Conservation (phyloP, 2,113 vertebrate genomes). For the Mohoua ochrocephala region DNA sequence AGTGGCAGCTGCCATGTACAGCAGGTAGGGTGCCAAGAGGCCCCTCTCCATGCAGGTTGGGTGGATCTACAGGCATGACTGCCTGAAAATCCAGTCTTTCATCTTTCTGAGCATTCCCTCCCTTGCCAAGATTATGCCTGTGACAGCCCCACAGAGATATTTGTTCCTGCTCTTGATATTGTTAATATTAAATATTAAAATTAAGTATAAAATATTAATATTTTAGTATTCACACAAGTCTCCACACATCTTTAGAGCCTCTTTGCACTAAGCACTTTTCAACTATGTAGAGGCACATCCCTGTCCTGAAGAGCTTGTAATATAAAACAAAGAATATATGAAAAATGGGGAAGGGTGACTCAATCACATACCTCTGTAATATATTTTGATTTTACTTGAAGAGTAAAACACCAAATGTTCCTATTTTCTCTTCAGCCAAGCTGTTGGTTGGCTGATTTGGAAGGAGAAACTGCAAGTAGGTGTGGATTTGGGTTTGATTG, state of each 20-base stretch:
- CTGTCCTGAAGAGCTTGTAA: neutral
- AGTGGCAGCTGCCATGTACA: neutral
- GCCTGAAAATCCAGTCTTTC: neutral
- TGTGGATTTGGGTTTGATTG: neutral
- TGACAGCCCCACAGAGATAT: slow-evolving; percentile 6
- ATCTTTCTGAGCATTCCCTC: neutral
- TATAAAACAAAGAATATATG: neutral
- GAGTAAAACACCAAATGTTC: neutral
- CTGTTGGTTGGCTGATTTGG: neutral
- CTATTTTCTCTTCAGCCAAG: neutral
- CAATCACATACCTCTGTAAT: neutral
- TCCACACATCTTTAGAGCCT: neutral
- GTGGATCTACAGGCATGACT: neutral
- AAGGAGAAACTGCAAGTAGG: neutral
- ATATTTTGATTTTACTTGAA: neutral
- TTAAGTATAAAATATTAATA: slow-evolving; percentile 44
- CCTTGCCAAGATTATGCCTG: neutral
- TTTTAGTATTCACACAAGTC: slow-evolving; percentile 2
- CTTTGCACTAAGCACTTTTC: neutral
- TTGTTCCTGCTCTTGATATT: slow-evolving; percentile 8
- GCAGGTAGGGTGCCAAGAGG: neutral
- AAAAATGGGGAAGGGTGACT: neutral
- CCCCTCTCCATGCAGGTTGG: neutral
- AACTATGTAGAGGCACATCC: neutral
- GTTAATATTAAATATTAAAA: slow-evolving; percentile 59